A percentile compares a stretch with the other conserved stretches of the same genome.
Conservation (phyloP, 2,113 vertebrate species). For the Chlorocebus sabaeus region DNA sequence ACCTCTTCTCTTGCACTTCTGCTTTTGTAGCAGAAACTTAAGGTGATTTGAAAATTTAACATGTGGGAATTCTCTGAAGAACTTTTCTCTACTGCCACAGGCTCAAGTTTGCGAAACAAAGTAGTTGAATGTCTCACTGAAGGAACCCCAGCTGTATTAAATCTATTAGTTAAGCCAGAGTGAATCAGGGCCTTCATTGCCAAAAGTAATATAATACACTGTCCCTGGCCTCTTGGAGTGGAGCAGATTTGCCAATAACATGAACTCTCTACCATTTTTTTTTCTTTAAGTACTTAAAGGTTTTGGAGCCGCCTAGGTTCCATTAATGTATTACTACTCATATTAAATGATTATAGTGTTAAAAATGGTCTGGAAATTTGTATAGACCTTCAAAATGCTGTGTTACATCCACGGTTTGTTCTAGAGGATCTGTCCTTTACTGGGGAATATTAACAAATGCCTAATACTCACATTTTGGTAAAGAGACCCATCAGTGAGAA, state of each 20-base stretch:
- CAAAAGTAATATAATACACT: not conserved
- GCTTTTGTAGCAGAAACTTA: not conserved
- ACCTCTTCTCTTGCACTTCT: not conserved
- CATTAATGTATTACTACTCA: not conserved
- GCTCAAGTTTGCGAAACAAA: not conserved
- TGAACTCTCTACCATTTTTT: not conserved
- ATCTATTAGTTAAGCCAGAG: not conserved
- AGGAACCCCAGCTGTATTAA: not conserved
- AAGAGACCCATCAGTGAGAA: not conserved
- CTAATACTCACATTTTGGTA: not conserved
- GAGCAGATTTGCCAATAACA: constrained; percentile 7
- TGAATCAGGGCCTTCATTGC: not conserved
- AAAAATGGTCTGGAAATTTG: not conserved
- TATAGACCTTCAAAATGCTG: not conserved
- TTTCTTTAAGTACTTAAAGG: not conserved
- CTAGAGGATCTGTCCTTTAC: not conserved
- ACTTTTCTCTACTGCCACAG: not conserved
- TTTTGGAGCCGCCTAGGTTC: not conserved
- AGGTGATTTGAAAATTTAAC: not conserved
- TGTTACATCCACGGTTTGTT: not conserved
- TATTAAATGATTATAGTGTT: not conserved
- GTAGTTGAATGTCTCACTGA: not conserved
- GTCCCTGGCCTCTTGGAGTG: not conserved
- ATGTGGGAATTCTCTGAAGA: not conserved
- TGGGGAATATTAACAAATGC: not conserved